Evolutionary conservation across 2,888 invertebrate genomes (phyloP), one percentile per base, ranked within the genome.

Genomic region (Melanophora roralis): DNA sequence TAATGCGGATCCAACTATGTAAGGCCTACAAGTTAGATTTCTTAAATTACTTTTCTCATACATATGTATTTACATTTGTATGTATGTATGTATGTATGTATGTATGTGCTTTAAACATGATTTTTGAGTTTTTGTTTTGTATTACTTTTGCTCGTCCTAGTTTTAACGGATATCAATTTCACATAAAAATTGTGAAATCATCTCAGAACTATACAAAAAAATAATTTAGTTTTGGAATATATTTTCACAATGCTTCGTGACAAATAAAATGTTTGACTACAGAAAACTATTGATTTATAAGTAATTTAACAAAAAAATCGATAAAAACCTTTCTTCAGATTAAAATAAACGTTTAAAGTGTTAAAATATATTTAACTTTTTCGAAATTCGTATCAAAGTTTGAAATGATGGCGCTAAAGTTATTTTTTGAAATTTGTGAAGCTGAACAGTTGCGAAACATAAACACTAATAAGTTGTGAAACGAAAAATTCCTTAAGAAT

Each of bases 151-250:
- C 45, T 12, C 47, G 21, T 69, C 60, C 68, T 47, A 53, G 81
- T 82, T 83, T 82, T 78, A 82, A 81, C 84, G 84, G 87, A 87
- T 88, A 88, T 88, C 88, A 88, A 88, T 86, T 87, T 86, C 88
- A 85, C 85, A 87, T 86, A 87, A 88, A 88, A 87, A 83, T 84
- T 84, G 83, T 84, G 82, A 82, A 79, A 82, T 77, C 74, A 72
- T 59, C 62, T 64, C 67, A 65, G 49, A 45, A 34, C 43, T 65
- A 14, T n/a, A 23, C 40, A 69, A 57, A 16, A 34, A 49, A 69
- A 53, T 19, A 49, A 7, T 21, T 47, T 21, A 59, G 21, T 5
- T 55, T 11, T 57, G n/a, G 11, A 23, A 32, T 38, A 14, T 45
- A 21, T 43, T 16, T 8, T 16, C n/a, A n/a, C 21, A 27, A 73